Percentiles rank a stretch among this genome's conserved stretches.
Conservation (phyloP, 2,113 vertebrate genomes). For the Vulpes ferrilata region DNA sequence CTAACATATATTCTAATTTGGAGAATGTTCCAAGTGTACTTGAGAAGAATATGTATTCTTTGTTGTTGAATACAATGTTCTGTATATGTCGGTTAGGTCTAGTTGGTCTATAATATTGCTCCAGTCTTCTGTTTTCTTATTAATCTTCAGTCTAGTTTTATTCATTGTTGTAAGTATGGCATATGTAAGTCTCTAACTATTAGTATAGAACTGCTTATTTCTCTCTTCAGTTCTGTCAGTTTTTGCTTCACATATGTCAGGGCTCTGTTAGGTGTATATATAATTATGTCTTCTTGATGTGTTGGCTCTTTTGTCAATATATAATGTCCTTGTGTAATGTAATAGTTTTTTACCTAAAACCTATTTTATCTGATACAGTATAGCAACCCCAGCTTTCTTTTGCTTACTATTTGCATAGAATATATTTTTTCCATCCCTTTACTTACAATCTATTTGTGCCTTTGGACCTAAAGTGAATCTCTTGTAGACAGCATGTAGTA, state of each 20-base stretch:
- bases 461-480: constrained; percentile 27
- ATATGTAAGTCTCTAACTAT: background rate
- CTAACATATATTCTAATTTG: background rate
- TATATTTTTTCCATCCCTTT: constrained; percentile 11
- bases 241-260: background rate
- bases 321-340: background rate
- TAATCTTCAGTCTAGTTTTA: background rate
- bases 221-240: background rate
- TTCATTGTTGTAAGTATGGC: background rate
- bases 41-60: background rate
- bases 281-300: background rate
- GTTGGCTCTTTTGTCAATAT: background rate
- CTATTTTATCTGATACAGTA: background rate
- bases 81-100: background rate
- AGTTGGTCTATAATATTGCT: background rate
- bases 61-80: background rate
- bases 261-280: background rate
- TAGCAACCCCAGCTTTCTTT: background rate
- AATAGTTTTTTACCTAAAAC: background rate
- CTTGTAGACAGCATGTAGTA: background rate
- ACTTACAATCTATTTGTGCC: constrained; percentile 4
- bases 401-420: constrained; percentile 26
- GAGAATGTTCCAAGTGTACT: background rate
- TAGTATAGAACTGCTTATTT: background rate
- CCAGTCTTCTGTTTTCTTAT: background rate